Percentiles rank a stretch among this genome's conserved stretches.
Conservation (phyloP, 2,113 vertebrate genomes). For the Amblyopsis rosae region DNA sequence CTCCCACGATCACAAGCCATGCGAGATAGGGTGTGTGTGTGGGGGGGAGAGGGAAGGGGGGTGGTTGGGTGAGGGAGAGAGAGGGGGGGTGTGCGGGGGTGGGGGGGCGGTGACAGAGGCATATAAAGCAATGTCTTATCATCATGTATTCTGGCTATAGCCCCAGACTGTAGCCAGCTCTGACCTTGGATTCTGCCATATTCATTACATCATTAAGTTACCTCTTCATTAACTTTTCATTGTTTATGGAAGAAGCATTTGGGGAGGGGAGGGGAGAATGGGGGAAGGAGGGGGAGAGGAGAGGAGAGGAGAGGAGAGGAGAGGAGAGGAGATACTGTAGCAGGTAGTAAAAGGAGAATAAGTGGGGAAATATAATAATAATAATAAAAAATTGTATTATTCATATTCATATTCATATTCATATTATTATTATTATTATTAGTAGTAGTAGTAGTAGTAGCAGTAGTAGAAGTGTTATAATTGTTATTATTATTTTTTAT, state of each 20-base stretch:
- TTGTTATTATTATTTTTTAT: no score
- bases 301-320: conserved; percentile 27
- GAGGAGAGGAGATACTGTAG: conserved; percentile 23
- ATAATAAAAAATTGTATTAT: no score
- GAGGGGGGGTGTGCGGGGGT: neutral
- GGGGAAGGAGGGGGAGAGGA: conserved; percentile 20
- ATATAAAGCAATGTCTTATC: conserved; percentile 52
- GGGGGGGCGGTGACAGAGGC: conserved; percentile 5
- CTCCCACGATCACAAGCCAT: no score
- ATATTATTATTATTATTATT: no score
- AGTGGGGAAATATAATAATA: no score
- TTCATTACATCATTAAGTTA: conserved; percentile 87
- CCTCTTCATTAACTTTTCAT: conserved; percentile 87
- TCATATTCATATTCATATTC: no score
- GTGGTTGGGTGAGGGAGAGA: neutral
- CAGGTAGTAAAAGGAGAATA: no score
- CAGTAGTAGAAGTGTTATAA: no score
- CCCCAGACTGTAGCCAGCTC: conserved; percentile 68
- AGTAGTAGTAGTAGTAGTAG: no score
- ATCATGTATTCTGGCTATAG: conserved; percentile 31
- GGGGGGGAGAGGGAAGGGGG: neutral
- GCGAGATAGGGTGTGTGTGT: no score
- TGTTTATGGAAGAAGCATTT: conserved; percentile 76
- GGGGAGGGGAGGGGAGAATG: conserved; percentile 19
- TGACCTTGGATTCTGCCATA: conserved; percentile 80